phyloP scores from a whole-genome alignment of 2,113 vertebrate species.

The Hystrix brachyura region DNA sequence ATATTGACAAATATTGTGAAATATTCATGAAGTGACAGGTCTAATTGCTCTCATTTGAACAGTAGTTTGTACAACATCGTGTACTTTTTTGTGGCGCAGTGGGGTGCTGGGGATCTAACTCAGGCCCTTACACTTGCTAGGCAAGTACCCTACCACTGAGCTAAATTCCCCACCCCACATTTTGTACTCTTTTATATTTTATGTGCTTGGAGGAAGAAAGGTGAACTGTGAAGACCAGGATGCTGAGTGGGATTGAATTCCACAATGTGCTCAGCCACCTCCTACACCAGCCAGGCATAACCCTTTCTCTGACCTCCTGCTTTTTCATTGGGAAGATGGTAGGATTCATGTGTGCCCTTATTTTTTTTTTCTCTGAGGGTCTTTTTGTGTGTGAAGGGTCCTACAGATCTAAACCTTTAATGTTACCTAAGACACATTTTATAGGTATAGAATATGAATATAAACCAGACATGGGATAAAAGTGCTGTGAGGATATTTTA shows the following conservation, averaged over 20 bases:
- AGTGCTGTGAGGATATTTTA: not conserved
- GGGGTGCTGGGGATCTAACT: no score
- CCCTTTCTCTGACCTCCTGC: no score
- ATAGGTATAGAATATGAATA: not conserved
- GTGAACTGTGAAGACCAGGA: not conserved
- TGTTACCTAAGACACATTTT: not conserved
- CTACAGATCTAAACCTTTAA: not conserved
- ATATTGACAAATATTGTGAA: conserved; percentile 29
- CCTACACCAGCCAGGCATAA: not conserved
- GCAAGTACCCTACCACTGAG: no score
- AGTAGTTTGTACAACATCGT: not conserved
- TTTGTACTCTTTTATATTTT: not conserved
- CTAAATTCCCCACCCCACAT: no score
- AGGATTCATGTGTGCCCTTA: not conserved
- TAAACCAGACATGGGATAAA: not conserved
- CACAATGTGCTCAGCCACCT: fast-evolving
- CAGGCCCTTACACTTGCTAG: no score
- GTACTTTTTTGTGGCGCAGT: not conserved
- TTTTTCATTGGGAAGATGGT: not conserved
- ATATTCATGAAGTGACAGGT: not conserved
- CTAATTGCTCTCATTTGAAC: not conserved
- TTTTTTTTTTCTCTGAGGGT: not conserved
- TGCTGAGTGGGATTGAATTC: not conserved
- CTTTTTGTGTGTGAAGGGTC: not conserved
- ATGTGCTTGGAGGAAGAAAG: not conserved